Percentiles rank a stretch among this genome's conserved stretches.
phyloP scores from a whole-genome alignment of 1,140 invertebrate genomes.

The Aphis craccivora region DNA sequence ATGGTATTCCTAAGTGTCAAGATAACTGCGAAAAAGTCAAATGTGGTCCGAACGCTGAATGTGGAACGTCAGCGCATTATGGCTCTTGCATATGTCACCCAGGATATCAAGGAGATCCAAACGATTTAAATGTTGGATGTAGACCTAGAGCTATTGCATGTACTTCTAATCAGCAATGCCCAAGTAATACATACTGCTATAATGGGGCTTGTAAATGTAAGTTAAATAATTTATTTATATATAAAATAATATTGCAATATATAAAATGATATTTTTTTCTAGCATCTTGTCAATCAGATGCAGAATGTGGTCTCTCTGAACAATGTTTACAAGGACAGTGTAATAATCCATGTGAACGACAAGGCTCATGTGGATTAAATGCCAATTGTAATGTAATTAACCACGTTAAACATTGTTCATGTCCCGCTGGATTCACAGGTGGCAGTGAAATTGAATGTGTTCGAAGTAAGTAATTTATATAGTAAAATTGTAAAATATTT shows the following conservation, averaged over 20 bases:
- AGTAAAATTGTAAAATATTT: background rate
- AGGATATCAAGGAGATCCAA: slow-evolving; percentile 84
- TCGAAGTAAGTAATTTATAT: slow-evolving; percentile 71
- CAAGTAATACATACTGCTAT: slow-evolving; percentile 81
- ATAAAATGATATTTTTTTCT: slow-evolving; percentile 61
- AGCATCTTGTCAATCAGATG: slow-evolving; percentile 81
- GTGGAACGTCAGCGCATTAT: slow-evolving; percentile 78
- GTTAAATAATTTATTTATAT: slow-evolving; percentile 60
- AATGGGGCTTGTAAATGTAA: slow-evolving; percentile 81
- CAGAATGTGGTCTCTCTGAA: slow-evolving; percentile 80
- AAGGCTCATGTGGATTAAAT: slow-evolving; percentile 85
- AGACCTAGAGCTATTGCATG: slow-evolving; percentile 78
- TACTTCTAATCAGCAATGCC: slow-evolving; percentile 75
- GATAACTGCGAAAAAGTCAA: slow-evolving; percentile 77
- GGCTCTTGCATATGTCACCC: slow-evolving; percentile 87
- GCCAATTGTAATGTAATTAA: slow-evolving; percentile 79
- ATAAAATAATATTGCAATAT: background rate
- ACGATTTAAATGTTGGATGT: slow-evolving; percentile 76
- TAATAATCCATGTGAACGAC: slow-evolving; percentile 80
- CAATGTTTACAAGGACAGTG: slow-evolving; percentile 85
- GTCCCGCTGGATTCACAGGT: slow-evolving; percentile 85
- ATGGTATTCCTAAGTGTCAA: slow-evolving; percentile 47
- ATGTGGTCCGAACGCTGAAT: slow-evolving; percentile 90
- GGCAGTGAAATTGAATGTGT: slow-evolving; percentile 85
- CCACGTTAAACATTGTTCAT: slow-evolving; percentile 82